Evolutionary conservation across 2,888 invertebrate species (phyloP).

Genomic region (Apamea anceps): DNA sequence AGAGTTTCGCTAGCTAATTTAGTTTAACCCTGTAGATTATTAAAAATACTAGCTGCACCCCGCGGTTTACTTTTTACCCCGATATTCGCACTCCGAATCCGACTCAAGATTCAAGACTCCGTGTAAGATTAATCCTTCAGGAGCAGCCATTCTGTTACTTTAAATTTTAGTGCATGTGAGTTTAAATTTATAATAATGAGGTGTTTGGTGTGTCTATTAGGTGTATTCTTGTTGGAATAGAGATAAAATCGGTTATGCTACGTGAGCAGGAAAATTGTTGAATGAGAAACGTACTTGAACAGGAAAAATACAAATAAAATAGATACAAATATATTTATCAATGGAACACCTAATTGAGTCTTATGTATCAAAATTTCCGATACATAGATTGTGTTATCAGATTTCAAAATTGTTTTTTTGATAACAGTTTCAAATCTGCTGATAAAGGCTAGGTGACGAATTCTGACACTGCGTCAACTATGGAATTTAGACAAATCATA

Average conservation of each 20-base stretch:
- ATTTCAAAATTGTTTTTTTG: constrained; percentile 18
- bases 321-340: background rate
- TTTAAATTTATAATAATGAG: too few species aligned
- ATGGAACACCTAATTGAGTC: background rate
- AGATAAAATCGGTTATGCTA: background rate
- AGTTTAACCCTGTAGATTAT: background rate
- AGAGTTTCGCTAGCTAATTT: background rate
- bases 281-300: background rate
- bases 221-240: background rate
- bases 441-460: constrained; percentile 2
- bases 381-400: constrained; percentile 9
- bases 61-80: too few species aligned
- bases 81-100: too few species aligned
- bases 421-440: constrained; percentile 25
- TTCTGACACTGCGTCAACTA: background rate
- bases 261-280: background rate
- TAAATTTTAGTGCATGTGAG: too few species aligned
- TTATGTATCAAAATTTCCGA: background rate
- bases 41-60: background rate
- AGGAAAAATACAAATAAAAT: constrained; percentile 27
- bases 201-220: too few species aligned
- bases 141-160: background rate
- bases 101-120: background rate
- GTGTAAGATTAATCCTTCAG: too few species aligned
- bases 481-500: background rate